A percentile compares a stretch with the other conserved stretches of the same genome.
Evolutionary conservation across 1,140 invertebrate genomes (phyloP).

Genomic region (Cyrtorhinus lividipennis): DNA sequence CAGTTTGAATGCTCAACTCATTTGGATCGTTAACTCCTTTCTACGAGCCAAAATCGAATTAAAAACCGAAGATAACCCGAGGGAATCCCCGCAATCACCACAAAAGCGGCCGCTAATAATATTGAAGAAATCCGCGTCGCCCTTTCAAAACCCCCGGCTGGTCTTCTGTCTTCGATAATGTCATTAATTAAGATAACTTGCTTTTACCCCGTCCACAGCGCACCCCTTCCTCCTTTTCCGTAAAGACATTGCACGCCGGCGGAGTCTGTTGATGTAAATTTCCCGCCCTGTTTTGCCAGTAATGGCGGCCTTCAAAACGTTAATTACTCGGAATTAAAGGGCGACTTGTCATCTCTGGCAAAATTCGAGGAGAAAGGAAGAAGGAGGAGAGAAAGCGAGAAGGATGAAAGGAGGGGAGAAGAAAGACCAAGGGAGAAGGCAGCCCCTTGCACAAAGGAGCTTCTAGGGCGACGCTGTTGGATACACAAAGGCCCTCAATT

Average conservation of each 20-base stretch:
- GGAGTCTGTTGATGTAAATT: background rate
- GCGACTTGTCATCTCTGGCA: background rate
- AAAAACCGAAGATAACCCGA: too few relatives aligned
- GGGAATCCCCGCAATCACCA: background rate
- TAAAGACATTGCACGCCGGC: background rate
- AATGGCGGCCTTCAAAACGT: background rate
- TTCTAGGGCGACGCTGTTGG: too few relatives aligned
- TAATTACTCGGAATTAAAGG: constrained; percentile 5
- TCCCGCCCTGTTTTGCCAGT: background rate
- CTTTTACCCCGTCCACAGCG: background rate
- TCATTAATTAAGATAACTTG: constrained; percentile 4
- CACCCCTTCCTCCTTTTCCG: background rate
- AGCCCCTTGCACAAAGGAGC: too few relatives aligned
- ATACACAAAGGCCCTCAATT: too few relatives aligned
- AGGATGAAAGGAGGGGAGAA: too few relatives aligned
- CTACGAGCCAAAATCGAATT: too few relatives aligned
- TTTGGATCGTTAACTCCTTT: too few relatives aligned
- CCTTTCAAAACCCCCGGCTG: background rate
- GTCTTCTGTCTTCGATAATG: constrained; percentile 1
- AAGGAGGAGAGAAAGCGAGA: too few relatives aligned
- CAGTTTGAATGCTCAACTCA: too few relatives aligned
- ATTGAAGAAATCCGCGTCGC: background rate
- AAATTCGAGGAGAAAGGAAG: too few relatives aligned
- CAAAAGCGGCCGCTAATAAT: background rate
- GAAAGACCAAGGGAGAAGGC: too few relatives aligned